Base-by-base conservation (phyloP, 2,797 vertebrate species). In the Macrochelys suwanniensis region DNA sequence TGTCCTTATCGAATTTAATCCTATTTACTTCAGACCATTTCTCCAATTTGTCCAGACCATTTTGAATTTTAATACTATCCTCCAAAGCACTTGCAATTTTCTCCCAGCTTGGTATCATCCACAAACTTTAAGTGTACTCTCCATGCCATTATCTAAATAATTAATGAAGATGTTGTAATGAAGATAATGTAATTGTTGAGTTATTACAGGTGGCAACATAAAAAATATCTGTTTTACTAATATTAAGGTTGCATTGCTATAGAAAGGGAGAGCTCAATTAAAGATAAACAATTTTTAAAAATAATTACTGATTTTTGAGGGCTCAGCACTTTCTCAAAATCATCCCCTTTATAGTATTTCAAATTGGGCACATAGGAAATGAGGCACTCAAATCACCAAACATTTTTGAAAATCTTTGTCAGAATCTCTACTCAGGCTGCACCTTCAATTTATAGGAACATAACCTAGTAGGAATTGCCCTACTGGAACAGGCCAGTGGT, bases 371-470 rank as follows among this genome's bases (percentile, higher is more conserved):
- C 71, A 19, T 74, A 83, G 80, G 80, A 93, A 89, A 89, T 26
- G 89, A 96, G 87, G 80, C 80, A 85, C 97, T 96, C 57, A 80
- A 1, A 95, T 95, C 28, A 42, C 82, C 91, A 89, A 84, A 94
- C 87, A 82, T 82, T 89, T 94, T 95, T 88, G 93, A 89, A 92
- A 92, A 76, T 94, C 93, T 94, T 95, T 96, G 94, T 77, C 84
- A 89, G 87, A 80, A 82, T 90, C 85, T 88, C 92, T 87, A 89
- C 94, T 96, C 96, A 65, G 37, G 0, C 85, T 85, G 82, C 84
- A 80, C 94, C 94, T 94, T 89, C 94, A 93, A 89, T 93, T 68
- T 94, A 53, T 90, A 74, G 90, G 82, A 96, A 94, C 93, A 85
- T 87, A 26, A 61, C 61, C 61, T 49, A 89, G 71, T 49, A 80